phyloP scores from a whole-genome alignment of 2,888 invertebrate genomes.

The Monochamus alternatus region DNA sequence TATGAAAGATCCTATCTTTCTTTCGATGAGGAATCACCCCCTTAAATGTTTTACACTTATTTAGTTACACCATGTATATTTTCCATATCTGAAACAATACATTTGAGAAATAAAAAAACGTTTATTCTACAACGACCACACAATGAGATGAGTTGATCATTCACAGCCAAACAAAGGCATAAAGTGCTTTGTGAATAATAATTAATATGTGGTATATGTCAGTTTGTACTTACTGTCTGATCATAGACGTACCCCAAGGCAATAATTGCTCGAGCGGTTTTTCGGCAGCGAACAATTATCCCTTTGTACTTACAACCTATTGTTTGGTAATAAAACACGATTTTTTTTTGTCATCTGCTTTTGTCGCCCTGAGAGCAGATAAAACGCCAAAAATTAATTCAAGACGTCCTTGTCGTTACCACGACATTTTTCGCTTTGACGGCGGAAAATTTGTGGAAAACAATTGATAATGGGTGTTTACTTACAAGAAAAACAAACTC shows the following conservation, averaged over 20 bases:
- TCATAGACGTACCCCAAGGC: conserved; percentile 4
- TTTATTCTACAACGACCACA: background rate
- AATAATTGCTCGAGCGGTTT: conserved; percentile 16
- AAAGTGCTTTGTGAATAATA: conserved; percentile 10
- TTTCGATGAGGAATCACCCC: no score
- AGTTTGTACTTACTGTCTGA: background rate
- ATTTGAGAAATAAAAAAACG: conserved; percentile 3
- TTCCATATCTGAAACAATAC: no score
- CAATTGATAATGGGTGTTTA: background rate
- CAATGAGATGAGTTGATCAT: background rate
- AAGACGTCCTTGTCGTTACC: background rate
- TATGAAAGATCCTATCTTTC: no score
- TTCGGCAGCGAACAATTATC: conserved; percentile 11
- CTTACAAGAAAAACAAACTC: no score
- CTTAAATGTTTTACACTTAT: no score
- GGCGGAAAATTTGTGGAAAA: background rate
- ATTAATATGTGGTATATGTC: conserved; percentile 6
- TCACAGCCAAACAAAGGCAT: conserved; percentile 1
- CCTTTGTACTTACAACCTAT: conserved; percentile 9
- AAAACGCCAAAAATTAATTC: background rate
- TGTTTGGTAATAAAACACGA: background rate
- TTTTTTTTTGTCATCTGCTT: background rate
- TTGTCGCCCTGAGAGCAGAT: background rate
- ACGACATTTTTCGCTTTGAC: background rate
- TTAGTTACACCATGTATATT: no score